Base-by-base conservation (phyloP, 2,113 vertebrate species). In the Monopterus albus region DNA sequence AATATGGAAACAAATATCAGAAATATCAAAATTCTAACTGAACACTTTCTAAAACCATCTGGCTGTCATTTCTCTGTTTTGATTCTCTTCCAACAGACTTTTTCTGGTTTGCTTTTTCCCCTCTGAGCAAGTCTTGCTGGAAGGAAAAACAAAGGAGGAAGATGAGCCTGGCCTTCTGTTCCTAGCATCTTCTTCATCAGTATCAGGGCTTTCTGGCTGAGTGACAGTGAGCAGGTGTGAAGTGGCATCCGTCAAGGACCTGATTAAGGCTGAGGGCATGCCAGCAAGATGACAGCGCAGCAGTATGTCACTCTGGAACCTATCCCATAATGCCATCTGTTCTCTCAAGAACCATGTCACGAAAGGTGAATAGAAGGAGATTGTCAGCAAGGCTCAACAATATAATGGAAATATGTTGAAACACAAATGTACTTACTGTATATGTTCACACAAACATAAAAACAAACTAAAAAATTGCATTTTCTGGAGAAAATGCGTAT, bases 311-410 rank as follows among this genome's bases (percentile, higher is more conserved):
- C 62, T 61, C 50, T 86, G 82, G 75, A 88, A 59, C 26, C 21
- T 17, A 18, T 88, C 72, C 82, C 70, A 56, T 28, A 56, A 43
- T 40, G 68, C 91, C 91, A 91, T 91, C 89, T 92, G 91, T 81
- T 91, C 64, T 79, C 36, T 73, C 61, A 52, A 29, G 69, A 68
- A 71, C 75, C 72, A 25, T 29, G 25, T 79, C 77, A 65, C 11
- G 1, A 25, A 57, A 69, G 40, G 21, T 56, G 49, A 69, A 68
- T 0, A 3, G 57, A 75, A 50, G 10, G 21, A 43, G 45, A 55
- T 33, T 26, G 6, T 18, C 56, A 64, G 50, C 2, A 3, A 31
- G 43, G 45, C 6, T 52, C 56, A 21, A 6, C 5, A 21, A 17
- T 1, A 14, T 20, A 45, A 63, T 29, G 26, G 25, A 62, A n/a